Evolutionary conservation across 2,113 vertebrate genomes (phyloP).

Genomic region (Philantomba maxwellii): DNA sequence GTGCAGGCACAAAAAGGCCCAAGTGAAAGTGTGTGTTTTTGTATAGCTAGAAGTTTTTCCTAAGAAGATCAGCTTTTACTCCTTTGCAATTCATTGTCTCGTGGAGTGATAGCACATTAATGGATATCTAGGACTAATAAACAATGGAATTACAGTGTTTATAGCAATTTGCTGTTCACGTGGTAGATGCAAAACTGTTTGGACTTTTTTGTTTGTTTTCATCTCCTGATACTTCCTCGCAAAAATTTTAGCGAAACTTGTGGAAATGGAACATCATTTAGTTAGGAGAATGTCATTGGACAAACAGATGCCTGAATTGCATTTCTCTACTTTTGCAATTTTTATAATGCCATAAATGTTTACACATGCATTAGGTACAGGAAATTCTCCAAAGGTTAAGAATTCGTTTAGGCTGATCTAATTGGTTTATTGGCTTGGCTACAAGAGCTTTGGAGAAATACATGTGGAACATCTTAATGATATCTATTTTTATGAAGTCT

Average conservation of each 20-base stretch:
- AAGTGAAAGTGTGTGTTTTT: not conserved
- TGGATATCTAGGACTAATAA: not conserved
- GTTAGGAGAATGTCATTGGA: not conserved
- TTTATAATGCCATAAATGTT: constrained; percentile 49
- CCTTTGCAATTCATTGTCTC: not conserved
- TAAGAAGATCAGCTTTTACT: not conserved
- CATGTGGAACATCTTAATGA: constrained; percentile 35
- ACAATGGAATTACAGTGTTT: not conserved
- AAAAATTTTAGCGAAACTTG: constrained; percentile 4
- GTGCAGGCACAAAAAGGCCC: not conserved
- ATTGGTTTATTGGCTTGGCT: constrained; percentile 62
- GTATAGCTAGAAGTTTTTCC: not conserved
- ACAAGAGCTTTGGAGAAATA: constrained; percentile 29
- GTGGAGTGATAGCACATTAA: not conserved
- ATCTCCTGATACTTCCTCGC: not conserved
- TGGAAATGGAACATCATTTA: not conserved
- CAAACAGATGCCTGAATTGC: not conserved
- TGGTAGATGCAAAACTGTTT: not conserved
- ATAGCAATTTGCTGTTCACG: not conserved
- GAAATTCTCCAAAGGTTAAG: constrained; percentile 57
- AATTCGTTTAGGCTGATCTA: constrained; percentile 35
- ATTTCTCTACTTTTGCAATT: constrained; percentile 20
- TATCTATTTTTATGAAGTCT: not conserved
- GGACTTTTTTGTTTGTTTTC: not conserved
- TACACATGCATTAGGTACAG: constrained; percentile 47